Conservation (phyloP, 2,113 vertebrate species). For the Eclectus roratus region DNA sequence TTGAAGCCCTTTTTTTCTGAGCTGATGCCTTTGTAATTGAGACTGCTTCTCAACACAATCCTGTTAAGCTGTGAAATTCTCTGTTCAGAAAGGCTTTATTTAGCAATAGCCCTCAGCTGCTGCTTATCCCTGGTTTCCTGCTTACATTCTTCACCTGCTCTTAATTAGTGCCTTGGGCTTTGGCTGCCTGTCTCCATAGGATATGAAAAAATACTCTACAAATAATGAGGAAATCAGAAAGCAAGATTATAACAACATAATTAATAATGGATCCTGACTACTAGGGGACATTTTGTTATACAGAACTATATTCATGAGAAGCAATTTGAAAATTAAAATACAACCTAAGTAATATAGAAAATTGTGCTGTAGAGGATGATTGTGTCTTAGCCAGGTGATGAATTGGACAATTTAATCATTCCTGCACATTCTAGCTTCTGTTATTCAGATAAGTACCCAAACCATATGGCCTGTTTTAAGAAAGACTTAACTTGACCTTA, state of each 20-base stretch:
- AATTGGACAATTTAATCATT: neutral
- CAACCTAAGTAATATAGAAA: neutral
- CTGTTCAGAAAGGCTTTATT: constrained; percentile 1
- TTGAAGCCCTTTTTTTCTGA: neutral
- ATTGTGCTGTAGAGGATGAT: neutral
- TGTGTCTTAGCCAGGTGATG: neutral
- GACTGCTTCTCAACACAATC: neutral
- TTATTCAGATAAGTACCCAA: neutral
- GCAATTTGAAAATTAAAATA: constrained; percentile 7
- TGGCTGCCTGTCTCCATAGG: neutral
- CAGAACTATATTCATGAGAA: neutral
- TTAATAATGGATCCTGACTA: constrained; percentile 16
- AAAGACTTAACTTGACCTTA: neutral
- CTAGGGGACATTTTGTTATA: neutral
- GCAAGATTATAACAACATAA: neutral
- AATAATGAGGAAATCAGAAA: constrained; percentile 25
- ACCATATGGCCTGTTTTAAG: neutral
- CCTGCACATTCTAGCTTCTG: neutral
- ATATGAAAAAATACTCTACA: neutral
- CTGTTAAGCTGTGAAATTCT: constrained; percentile 25
- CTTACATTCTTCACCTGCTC: constrained; percentile 33
- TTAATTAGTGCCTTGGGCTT: constrained; percentile 10
- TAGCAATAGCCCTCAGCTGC: neutral
- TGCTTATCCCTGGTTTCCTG: constrained; percentile 21
- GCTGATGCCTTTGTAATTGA: neutral